Base-by-base conservation (phyloP, 2,113 vertebrate genomes). In the Gasterosteus nipponicus region DNA sequence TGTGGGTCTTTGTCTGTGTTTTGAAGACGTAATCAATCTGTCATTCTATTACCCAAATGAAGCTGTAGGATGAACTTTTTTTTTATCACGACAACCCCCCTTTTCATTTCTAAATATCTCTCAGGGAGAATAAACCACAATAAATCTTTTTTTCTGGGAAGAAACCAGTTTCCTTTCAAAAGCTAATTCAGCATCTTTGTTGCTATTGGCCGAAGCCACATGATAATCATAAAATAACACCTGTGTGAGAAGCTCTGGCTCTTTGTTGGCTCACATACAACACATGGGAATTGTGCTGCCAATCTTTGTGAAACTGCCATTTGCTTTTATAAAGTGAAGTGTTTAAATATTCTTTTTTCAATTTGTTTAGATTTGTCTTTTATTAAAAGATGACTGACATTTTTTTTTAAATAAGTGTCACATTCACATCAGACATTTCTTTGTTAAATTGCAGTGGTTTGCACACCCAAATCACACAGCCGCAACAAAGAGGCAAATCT, bases 151-250 rank as follows among this genome's bases (percentile, higher is more conserved):
- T 53, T 44, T 10, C 56, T 42, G 7, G 67, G 47, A 35, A 62
- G 47, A 57, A 77, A 81, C 78, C 74, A 58, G 65, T 74, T 62
- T 67, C 80, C 76, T 56, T 68, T 80, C 15, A 31, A 5, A 11
- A 76, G 62, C 57, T 63, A 63, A 63, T 72, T 79, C 35, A 65
- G 58, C 68, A 22, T 41, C 64, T 73, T 49, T 47, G 41, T 59
- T 10, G 33, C 54, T 19, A 31, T 72, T 75, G 67, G 75, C 44
- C 8, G 1, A 57, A 51, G 57, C 51, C 71, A 64, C 49, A 11
- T 18, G 83, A 59, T 29, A 41, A 29, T 14, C 39, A 75, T 78
- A 64, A 75, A 69, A 59, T 29, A 47, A 31, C 70, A 82, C 66
- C 79, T 75, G 67, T 26, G 16, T 6, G 5, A 3, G 35, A 9